Evolutionary conservation across 2,888 invertebrate species (phyloP).

Genomic region (Drosophila kokeensis): DNA sequence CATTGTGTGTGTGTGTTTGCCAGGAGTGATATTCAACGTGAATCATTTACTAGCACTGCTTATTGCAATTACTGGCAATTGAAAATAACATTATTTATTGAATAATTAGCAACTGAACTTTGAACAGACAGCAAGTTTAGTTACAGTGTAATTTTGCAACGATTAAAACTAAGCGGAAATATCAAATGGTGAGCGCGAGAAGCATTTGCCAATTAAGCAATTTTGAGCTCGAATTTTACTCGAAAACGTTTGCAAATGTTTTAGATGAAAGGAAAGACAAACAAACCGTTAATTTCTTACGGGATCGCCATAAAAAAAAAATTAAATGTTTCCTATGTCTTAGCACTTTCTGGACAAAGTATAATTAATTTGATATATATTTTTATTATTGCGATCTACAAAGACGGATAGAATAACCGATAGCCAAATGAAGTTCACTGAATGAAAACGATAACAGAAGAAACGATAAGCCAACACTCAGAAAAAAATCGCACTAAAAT

Average conservation of each 20-base stretch:
- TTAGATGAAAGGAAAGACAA: not conserved
- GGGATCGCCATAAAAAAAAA: not conserved
- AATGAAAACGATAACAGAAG: conserved; percentile 20
- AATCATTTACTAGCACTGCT: conserved; percentile 15
- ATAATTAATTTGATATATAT: conserved; percentile 5
- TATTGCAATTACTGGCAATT: conserved; percentile 65
- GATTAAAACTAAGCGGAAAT: conserved; percentile 66
- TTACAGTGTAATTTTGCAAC: conserved; percentile 47
- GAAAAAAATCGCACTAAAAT: not conserved
- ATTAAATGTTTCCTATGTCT: not conserved
- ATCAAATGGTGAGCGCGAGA: conserved; percentile 41
- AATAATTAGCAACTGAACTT: conserved; percentile 59
- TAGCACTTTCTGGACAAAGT: not conserved
- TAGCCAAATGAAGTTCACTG: conserved; percentile 31
- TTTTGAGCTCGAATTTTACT: not conserved
- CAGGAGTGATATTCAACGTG: not conserved
- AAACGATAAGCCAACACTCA: conserved; percentile 9
- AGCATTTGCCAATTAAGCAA: conserved; percentile 25
- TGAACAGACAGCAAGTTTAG: conserved; percentile 16
- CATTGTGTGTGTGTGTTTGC: not conserved
- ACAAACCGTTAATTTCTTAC: not conserved
- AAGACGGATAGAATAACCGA: conserved; percentile 15
- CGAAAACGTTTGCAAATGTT: not conserved
- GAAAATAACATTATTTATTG: conserved; percentile 49
- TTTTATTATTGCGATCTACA: conserved; percentile 26